Conservation (phyloP, 2,797 vertebrate genomes). For the Helicolenus hilgendorfi region DNA sequence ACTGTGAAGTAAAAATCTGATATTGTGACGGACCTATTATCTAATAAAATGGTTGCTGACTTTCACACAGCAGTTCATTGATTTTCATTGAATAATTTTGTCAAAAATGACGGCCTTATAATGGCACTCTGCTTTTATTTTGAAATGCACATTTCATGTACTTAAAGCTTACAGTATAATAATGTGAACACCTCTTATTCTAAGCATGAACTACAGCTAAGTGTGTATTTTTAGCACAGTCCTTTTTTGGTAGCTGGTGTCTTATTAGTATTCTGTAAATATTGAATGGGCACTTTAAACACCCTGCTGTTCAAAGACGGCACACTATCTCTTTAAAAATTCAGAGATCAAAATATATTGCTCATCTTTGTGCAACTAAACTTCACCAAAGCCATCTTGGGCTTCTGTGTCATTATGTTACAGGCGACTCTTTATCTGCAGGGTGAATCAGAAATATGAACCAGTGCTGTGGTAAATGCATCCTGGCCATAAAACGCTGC, state of each 20-base stretch:
- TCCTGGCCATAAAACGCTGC: slow-evolving; percentile 34
- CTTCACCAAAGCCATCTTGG: background rate
- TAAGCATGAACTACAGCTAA: background rate
- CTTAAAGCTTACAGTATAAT: background rate
- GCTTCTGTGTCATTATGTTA: slow-evolving; percentile 12
- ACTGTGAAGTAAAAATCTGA: too few species aligned
- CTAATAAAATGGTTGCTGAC: background rate
- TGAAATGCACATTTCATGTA: background rate
- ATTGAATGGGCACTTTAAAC: slow-evolving; percentile 54
- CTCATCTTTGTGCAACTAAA: background rate
- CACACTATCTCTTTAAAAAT: background rate
- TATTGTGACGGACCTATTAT: fast-evolving
- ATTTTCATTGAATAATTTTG: background rate
- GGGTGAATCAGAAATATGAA: slow-evolving; percentile 65
- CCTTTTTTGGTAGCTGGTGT: background rate
- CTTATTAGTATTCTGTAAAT: slow-evolving; percentile 62
- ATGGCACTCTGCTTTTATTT: background rate
- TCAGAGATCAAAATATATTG: background rate
- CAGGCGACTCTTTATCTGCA: slow-evolving; percentile 39
- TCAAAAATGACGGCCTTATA: background rate
- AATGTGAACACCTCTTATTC: background rate
- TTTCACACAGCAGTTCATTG: background rate
- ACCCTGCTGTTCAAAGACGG: slow-evolving; percentile 10
- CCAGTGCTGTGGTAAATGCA: slow-evolving; percentile 29
- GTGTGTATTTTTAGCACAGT: slow-evolving; percentile 49